These are phyloP conservation scores for Teleogryllus occipitalis DNA, from an alignment of 1,140 invertebrate species.

Conservation along the genomic window DNA sequence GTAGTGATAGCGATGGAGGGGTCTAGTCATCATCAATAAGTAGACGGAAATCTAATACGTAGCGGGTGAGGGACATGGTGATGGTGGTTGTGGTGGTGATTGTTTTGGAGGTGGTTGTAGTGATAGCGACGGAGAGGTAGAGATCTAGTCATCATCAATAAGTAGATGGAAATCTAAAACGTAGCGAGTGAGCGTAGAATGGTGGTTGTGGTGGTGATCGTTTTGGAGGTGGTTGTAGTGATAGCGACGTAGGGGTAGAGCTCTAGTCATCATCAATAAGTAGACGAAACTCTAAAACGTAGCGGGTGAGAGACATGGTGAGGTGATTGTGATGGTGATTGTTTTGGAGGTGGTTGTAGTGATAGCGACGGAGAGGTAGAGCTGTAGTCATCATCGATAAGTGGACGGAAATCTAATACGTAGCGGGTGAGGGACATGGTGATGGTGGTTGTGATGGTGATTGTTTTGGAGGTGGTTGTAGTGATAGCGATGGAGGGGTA, in stretches of 20 bases:
- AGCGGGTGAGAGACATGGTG: too few species aligned
- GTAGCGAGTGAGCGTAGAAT: background rate
- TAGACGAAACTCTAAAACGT: background rate
- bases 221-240: background rate
- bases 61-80: background rate
- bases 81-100: too few species aligned
- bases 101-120: background rate
- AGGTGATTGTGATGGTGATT: background rate
- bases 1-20: background rate
- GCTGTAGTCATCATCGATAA: background rate
- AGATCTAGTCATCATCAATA: background rate
- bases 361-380: background rate
- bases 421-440: background rate
- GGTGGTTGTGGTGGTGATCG: background rate
- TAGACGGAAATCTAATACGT: background rate
- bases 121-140: background rate
- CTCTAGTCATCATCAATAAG: background rate
- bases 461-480: background rate
- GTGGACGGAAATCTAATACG: background rate
- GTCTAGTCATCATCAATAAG: background rate
- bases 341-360: background rate
- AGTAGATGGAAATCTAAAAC: background rate
- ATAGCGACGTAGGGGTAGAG: background rate
- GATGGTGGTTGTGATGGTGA: background rate
- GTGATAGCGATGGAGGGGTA: background rate